phyloP scores from a whole-genome alignment of 1,140 invertebrate species.

The Thereuonema tuberculata region DNA sequence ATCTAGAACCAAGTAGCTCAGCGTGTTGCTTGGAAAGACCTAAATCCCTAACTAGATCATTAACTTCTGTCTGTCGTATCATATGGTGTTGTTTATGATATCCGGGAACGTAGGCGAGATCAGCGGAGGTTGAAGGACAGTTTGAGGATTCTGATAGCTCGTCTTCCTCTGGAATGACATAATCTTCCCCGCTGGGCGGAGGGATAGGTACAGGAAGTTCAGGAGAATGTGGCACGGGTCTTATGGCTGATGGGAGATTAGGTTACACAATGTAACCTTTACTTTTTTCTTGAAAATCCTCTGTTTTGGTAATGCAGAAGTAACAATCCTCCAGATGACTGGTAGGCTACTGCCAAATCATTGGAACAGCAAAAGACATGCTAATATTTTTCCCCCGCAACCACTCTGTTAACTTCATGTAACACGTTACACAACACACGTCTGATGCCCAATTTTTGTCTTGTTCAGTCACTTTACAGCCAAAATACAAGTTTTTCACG shows the following conservation, averaged over 20 bases:
- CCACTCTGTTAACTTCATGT: neutral
- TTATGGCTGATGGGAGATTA: neutral
- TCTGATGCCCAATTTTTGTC: neutral
- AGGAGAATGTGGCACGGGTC: neutral
- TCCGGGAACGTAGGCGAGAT: neutral
- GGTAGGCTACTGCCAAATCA: neutral
- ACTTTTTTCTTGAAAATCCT: neutral
- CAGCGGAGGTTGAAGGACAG: neutral
- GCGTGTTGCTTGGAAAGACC: neutral
- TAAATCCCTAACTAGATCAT: neutral
- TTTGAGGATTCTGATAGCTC: neutral
- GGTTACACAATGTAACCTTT: neutral
- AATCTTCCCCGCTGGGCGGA: no score
- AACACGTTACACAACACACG: neutral
- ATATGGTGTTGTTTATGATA: neutral
- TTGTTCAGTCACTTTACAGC: neutral
- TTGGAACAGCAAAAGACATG: neutral
- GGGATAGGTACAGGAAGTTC: neutral
- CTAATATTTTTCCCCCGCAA: neutral
- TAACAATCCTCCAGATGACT: neutral
- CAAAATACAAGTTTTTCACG: no score
- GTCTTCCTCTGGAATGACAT: no score
- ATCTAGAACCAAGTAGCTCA: neutral
- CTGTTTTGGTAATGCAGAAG: neutral
- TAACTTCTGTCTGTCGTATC: neutral